Percentiles rank a stretch among this genome's conserved stretches.
Conservation (phyloP, 2,113 vertebrate species). For the Xiphophorus maculatus region DNA sequence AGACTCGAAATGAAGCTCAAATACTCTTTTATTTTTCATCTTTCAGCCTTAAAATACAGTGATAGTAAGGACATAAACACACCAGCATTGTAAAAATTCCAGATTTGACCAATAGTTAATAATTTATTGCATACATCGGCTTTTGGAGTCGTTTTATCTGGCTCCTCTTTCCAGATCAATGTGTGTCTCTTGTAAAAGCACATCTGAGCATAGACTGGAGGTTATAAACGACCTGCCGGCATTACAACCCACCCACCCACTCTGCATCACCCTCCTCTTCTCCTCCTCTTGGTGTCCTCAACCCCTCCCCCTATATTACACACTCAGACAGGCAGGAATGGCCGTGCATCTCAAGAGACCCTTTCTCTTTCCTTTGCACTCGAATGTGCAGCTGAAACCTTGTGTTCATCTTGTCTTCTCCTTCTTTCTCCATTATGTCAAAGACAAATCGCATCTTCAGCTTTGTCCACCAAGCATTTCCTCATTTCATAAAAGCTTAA, state of each 20-base stretch:
- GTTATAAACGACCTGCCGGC: conserved; percentile 62
- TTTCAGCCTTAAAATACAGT: neutral
- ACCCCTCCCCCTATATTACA: conserved; percentile 39
- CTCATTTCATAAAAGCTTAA: conserved; percentile 53
- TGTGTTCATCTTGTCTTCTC: neutral
- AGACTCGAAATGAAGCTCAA: conserved; percentile 24
- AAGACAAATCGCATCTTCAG: conserved; percentile 8
- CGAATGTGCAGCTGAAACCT: neutral
- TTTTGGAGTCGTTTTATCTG: neutral
- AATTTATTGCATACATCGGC: neutral
- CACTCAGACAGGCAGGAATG: conserved; percentile 51
- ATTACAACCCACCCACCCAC: conserved; percentile 36
- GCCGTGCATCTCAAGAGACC: conserved; percentile 56
- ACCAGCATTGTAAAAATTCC: neutral
- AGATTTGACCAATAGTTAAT: neutral
- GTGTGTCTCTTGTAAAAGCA: conserved; percentile 14
- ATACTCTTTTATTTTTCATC: neutral
- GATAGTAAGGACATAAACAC: neutral
- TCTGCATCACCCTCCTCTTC: conserved; percentile 6
- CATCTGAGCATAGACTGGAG: conserved; percentile 5
- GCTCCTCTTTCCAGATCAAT: conserved; percentile 33
- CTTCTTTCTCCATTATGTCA: neutral
- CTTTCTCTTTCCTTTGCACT: neutral
- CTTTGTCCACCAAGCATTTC: conserved; percentile 26
- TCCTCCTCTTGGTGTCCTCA: conserved; percentile 20